Evolutionary conservation across 2,797 vertebrate genomes (phyloP), one percentile per base, ranked within the genome.

Genomic region (Dermochelys coriacea): DNA sequence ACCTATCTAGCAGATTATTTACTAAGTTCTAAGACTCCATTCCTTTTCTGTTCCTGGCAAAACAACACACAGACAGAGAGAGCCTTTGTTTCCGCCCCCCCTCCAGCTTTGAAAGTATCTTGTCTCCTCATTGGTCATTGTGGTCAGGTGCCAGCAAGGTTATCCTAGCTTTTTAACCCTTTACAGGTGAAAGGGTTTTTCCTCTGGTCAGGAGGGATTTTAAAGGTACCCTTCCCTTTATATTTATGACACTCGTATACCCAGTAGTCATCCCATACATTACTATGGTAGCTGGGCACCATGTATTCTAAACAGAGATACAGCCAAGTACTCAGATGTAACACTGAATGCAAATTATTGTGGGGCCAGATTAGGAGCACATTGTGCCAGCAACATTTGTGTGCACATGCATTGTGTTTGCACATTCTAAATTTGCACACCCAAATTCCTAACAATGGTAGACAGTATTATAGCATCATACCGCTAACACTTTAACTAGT

Each of bases 221-320:
- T 41, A 41, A 41, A 41, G 41, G 41, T 41, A 41, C 41, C 41
- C 41, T 41, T 41, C 41, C 41, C 41, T 41, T 41, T 41, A 41
- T 41, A 41, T 41, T 41, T 41, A 41, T 41, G 41, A 41, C 64
- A 86, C 79, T 77, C 93, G 93, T 81, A 80, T 93, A 55, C 87
- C 93, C 96, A 96, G 94, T 96, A 92, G 91, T 90, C 92, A 51
- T 79, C 90, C 93, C 80, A 93, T 90, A 85, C 49, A 1, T 87
- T 86, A 31, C 93, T 92, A 80, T 89, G 94, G 95, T 93, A 97
- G 91, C 84, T 90, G 61, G 51, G 85, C 57, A 83, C 82, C 91
- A 93, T 85, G 89, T 93, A 93, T 79, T 34, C 41, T 41, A 41
- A 85, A 45, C 93, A 23, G 78, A 92, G 94, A 89, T 18, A 88